Base-by-base conservation (phyloP, 2,888 invertebrate genomes). In the Hirtodrosophila duncani region DNA sequence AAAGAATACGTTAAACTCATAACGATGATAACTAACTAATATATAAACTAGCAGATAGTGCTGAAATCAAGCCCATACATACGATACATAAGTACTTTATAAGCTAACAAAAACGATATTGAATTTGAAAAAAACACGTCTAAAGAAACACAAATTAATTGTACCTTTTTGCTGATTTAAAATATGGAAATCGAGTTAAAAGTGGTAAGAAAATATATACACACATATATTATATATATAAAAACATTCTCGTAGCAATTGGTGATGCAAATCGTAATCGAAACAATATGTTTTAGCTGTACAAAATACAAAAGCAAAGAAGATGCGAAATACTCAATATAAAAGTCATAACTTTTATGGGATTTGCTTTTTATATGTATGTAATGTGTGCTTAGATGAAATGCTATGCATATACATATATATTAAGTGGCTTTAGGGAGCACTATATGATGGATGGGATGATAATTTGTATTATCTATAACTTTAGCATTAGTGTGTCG, bases 91-190 rank as follows among this genome's bases (percentile, higher is more conserved):
- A 21, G 44, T 48, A 42, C 23, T n/a, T n/a, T n/a, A n/a, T n/a
- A n/a, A 24, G 20, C 24, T 37, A 55, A 42, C 20, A 38, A 17
- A 46, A 56, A 49, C 39, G 27, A 43, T 43, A 74, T 75, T 75
- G 66, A 67, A 78, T 66, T 66, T 63, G 70, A 61, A 49, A 63
- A 43, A 49, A 39, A 43, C n/a, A n/a, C 56, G 48, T 67, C 61
- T 56, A 48, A n/a, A n/a, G n/a, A n/a, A n/a, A n/a, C n/a, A 67
- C 62, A 69, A 61, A 64, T 61, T 71, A 58, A 79, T 72, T 48
- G 77, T 79, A 78, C 77, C 77, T 78, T 75, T 75, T 72, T 79
- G 77, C 72, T 72, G 67, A 79, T 78, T 75, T 67, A 60, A 45
- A 51, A 30, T 37, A 51, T 9, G 30, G n/a, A 38, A 34, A 39